Evolutionary conservation across 2,888 invertebrate species (phyloP), one percentile per base, ranked within the genome.

Genomic region (Deroplatys truncata): DNA sequence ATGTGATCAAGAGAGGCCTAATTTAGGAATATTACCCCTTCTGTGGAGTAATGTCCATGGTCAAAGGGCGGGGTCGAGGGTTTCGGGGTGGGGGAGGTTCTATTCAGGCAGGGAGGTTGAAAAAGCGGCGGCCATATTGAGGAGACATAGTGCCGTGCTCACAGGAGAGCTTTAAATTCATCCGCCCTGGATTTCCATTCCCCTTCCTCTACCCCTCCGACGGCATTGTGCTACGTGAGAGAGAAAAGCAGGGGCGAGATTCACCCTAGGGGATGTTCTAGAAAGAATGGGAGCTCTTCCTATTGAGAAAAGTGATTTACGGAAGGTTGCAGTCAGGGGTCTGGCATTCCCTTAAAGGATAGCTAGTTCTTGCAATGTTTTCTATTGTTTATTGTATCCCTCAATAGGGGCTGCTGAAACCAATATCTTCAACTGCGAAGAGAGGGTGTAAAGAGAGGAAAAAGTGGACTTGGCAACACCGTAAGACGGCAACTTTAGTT

Each of bases 261-360:
- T 87, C 87, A 82, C 87, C 87, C 87, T 87, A 5, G 87, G 87
- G 87, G 83, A 87, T 87, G 87, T 31, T 87, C 87, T 87, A 83
- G 87, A 82, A 87, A 87, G 87, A 83, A 82, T 16, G 86, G 86
- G 85, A 85, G 28, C 43, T 56, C 29, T 87, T 83, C 43, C 88
- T 90, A 90, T 90, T 88, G 90, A 90, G 89, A 85, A 87, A 90
- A 89, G 89, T 90, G 90, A 90, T 90, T 90, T 91, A 91, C 88
- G 56, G 43, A 89, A 29, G 84, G 35, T 28, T 13, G 43, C 43
- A 43, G 43, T 43, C 43, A 13, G n/a, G 85, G 89, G n/a, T 28
- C 15, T 82, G 28, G 82, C 31, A 43, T 43, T 29, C 31, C 84
- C 84, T 31, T 56, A 82, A 85, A 56, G 43, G 43, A 85, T 25